These are phyloP conservation scores for Chymomyza procnemis DNA, from an alignment of 2,888 invertebrate genomes.

Conservation along the genomic window DNA sequence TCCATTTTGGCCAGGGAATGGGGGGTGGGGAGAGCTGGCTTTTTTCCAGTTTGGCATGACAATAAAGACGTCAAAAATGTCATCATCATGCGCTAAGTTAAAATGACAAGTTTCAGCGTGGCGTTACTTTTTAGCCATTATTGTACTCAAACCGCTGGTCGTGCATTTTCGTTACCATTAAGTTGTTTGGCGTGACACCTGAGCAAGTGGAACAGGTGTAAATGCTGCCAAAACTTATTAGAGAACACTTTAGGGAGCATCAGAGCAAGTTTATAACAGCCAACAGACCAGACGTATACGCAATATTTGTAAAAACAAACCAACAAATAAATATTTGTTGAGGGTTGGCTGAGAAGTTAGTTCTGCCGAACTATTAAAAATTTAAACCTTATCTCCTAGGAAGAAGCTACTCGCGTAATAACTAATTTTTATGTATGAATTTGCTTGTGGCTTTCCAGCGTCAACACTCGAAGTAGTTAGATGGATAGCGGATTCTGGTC, in stretches of 20 bases:
- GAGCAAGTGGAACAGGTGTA: neutral
- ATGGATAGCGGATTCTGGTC: no score
- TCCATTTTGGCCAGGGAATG: no score
- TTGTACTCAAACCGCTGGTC: neutral
- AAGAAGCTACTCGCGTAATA: no score
- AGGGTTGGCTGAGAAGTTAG: no score
- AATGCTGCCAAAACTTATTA: slow-evolving; percentile 50
- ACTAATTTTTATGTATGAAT: no score
- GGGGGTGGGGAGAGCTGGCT: slow-evolving; percentile 11
- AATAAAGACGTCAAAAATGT: slow-evolving; percentile 66
- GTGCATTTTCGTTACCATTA: neutral
- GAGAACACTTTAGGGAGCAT: slow-evolving; percentile 32
- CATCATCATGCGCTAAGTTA: slow-evolving; percentile 34
- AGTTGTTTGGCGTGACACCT: neutral
- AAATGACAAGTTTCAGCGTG: slow-evolving; percentile 41
- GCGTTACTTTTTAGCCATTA: neutral
- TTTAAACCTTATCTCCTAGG: no score
- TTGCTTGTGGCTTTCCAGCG: no score
- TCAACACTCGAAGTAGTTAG: no score
- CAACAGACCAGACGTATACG: slow-evolving; percentile 7
- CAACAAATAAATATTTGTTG: neutral
- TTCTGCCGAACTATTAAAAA: no score
- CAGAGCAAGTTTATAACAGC: slow-evolving; percentile 22
- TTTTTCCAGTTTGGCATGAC: slow-evolving; percentile 36
- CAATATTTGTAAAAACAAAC: neutral